Conservation (phyloP, 2,797 vertebrate species). For the Loriculus beryllinus region DNA sequence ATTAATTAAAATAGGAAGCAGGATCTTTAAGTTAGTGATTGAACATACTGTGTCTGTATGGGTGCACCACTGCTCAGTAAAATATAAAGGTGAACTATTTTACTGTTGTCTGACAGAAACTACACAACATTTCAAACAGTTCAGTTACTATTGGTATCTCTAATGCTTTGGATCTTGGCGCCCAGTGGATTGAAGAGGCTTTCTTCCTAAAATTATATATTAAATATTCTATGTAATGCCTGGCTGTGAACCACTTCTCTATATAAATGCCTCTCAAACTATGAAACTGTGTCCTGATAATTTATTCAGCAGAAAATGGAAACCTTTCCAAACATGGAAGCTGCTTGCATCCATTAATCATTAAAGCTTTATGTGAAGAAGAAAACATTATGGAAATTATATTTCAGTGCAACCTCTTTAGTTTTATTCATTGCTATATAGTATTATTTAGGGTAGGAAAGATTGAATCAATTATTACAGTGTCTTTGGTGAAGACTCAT, state of each 20-base stretch:
- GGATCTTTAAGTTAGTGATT: background rate
- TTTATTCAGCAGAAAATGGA: slow-evolving; percentile 40
- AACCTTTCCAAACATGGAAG: slow-evolving; percentile 15
- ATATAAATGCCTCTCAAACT: background rate
- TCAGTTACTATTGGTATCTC: background rate
- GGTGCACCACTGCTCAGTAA: background rate
- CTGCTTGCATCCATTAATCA: slow-evolving; percentile 29
- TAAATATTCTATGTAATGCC: slow-evolving; percentile 10
- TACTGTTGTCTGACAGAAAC: background rate
- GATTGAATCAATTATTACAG: slow-evolving; percentile 4
- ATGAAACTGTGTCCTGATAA: background rate
- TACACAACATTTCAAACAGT: background rate
- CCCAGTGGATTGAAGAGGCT: background rate
- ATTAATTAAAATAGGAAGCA: background rate
- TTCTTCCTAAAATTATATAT: background rate
- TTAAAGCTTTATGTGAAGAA: slow-evolving; percentile 27
- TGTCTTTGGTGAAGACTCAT: slow-evolving; percentile 22
- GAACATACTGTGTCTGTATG: background rate
- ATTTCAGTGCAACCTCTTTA: slow-evolving; percentile 17
- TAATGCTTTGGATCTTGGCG: background rate
- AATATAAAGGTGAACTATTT: background rate
- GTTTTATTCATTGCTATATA: slow-evolving; percentile 1
- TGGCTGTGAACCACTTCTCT: background rate
- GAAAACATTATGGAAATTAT: slow-evolving; percentile 43
- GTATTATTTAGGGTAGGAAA: slow-evolving; percentile 12